phyloP scores from a whole-genome alignment of 2,797 vertebrate species.

The Coracias cyanogaster region DNA sequence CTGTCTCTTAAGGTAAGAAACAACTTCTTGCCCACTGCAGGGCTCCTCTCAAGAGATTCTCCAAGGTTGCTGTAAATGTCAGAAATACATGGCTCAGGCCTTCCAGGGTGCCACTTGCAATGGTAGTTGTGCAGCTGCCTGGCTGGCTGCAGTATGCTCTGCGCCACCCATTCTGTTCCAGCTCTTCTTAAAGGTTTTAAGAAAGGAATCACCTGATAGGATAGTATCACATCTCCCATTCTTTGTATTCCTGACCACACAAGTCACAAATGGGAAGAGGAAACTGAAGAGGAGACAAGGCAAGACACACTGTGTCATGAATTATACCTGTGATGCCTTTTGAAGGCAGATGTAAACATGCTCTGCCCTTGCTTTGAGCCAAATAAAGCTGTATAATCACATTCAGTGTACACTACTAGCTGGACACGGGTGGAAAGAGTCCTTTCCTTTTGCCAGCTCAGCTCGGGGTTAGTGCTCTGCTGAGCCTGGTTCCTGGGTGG shows the following conservation, averaged over 20 bases:
- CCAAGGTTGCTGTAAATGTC: not conserved
- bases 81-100: not conserved
- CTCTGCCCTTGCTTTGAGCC: not conserved
- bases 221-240: not conserved
- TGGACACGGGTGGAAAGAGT: not conserved
- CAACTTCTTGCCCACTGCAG: not conserved
- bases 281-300: not conserved
- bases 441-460: not conserved
- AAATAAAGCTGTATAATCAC: not conserved
- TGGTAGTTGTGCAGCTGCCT: not conserved
- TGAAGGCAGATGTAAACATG: not conserved
- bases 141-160: not conserved
- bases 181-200: not conserved
- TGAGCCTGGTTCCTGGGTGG: not conserved
- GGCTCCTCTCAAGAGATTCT: not conserved
- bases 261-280: not conserved
- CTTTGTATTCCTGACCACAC: not conserved
- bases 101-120: not conserved
- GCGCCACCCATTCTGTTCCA: not conserved
- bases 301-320: not conserved
- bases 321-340: not conserved
- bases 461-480: not conserved
- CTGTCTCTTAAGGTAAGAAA: slow-evolving; percentile 90
- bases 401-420: not conserved
- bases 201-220: not conserved